Conservation (phyloP, 2,888 invertebrate genomes). For the Euphydryas editha region DNA sequence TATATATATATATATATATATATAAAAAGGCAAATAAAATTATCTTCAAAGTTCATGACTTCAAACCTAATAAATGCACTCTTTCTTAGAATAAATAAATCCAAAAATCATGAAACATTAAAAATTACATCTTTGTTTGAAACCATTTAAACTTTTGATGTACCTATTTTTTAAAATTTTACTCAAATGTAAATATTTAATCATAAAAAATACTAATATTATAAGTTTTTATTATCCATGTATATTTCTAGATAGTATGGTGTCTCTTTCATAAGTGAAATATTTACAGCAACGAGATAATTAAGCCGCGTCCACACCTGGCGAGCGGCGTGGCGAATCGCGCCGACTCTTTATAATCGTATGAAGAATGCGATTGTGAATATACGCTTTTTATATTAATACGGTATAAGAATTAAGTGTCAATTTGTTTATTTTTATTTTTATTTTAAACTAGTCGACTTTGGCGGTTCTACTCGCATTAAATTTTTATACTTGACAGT, state of each 20-base stretch:
- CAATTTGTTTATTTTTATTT: neutral
- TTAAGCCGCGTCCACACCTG: conserved; percentile 56
- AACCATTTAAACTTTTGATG: no score
- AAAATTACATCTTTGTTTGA: no score
- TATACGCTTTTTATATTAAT: neutral
- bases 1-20: no score
- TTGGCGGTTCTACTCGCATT: neutral
- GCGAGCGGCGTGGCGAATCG: conserved; percentile 47
- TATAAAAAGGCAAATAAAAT: no score
- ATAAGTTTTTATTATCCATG: neutral
- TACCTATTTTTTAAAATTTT: no score
- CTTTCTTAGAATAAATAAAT: no score
- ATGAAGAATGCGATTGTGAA: conserved; percentile 16
- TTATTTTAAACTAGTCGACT: neutral
- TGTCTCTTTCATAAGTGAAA: conserved; percentile 33
- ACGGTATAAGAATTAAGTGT: neutral
- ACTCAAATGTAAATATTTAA: no score
- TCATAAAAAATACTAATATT: no score
- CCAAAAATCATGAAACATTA: no score
- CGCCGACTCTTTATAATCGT: conserved; percentile 37
- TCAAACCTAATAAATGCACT: no score
- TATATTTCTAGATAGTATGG: neutral
- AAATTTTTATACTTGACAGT: neutral
- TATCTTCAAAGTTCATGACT: no score
- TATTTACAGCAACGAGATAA: conserved; percentile 51